Base-by-base conservation (phyloP, 1,140 invertebrate genomes). In the Brachionus asplanchnoidis region DNA sequence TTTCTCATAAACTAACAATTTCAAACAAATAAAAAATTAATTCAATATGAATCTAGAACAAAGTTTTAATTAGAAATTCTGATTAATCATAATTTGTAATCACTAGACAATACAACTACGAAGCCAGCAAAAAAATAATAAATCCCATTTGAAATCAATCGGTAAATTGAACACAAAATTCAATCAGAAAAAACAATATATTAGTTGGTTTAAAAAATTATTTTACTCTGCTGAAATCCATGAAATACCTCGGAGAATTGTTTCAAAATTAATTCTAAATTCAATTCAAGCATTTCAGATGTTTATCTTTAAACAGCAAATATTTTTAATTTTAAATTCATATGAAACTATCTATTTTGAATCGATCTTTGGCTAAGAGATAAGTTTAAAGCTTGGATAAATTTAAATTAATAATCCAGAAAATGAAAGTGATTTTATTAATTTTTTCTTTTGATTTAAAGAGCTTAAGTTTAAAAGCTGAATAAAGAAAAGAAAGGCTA, bases 61-160 rank as follows among this genome's bases (percentile, higher is more conserved):
- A 68, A 68, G 66, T 68, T 68, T 68, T 32, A 68, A 32, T 68
- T 32, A 68, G 32, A 68, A 68, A 6, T 68, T 68, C 17, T 14
- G 32, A 32, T 68, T 32, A 68, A 32, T 68, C 66, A 68, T 68
- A 68, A 68, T 68, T 68, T 68, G 66, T 68, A 68, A 68, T 68
- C 66, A 68, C 66, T 68, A 68, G 66, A 68, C 66, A 68, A 68
- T 68, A 68, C 26, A 66, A 66, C 20, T 32, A 66, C 12, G 28
- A 68, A 68, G 66, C 66, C 28, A 68, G 14, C 6, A 23, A 66
- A 28, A 32, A 32, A 28, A 32, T 32, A 68, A 36, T 68, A 68
- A 68, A 68, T 68, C 66, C 66, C 66, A 68, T 68, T 68, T 68
- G 66, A 68, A 68, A 68, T 68, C 66, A 32, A 68, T 68, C 66